Conservation (phyloP, 2,797 vertebrate genomes). For the Rallus crepitans region DNA sequence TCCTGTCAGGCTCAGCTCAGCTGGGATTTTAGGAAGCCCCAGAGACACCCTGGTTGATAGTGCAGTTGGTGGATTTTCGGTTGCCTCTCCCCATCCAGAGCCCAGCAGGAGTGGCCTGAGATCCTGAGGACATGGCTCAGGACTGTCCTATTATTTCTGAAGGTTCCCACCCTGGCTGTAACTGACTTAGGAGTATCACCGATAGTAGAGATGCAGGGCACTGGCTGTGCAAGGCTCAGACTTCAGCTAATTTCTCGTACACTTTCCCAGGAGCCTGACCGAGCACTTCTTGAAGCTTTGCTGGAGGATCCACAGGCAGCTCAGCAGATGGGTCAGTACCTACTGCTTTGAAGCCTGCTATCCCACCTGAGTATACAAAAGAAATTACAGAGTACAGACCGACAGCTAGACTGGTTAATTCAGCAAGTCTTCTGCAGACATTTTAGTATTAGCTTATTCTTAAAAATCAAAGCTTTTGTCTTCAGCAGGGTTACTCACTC, state of each 20-base stretch:
- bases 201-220: not conserved
- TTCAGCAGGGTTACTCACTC: not conserved
- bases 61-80: not conserved
- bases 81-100: not conserved
- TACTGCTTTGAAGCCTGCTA: not conserved
- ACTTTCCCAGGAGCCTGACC: not conserved
- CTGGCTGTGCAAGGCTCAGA: not conserved
- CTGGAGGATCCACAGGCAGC: not conserved
- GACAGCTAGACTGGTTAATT: not conserved
- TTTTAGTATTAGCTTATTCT: not conserved
- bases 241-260: not conserved
- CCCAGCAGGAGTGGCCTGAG: not conserved
- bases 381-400: not conserved
- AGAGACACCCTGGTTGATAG: not conserved
- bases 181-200: not conserved
- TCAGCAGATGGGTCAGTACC: not conserved
- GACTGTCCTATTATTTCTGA: not conserved
- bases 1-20: not conserved
- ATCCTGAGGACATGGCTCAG: not conserved
- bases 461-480: conserved; percentile 25
- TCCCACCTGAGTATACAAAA: not conserved
- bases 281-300: not conserved
- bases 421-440: not conserved
- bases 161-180: not conserved
- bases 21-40: not conserved